Percentiles rank a stretch among this genome's conserved stretches.
These are phyloP conservation scores for Diogma glabrata DNA, from an alignment of 2,888 invertebrate species.

Conservation along the genomic window DNA sequence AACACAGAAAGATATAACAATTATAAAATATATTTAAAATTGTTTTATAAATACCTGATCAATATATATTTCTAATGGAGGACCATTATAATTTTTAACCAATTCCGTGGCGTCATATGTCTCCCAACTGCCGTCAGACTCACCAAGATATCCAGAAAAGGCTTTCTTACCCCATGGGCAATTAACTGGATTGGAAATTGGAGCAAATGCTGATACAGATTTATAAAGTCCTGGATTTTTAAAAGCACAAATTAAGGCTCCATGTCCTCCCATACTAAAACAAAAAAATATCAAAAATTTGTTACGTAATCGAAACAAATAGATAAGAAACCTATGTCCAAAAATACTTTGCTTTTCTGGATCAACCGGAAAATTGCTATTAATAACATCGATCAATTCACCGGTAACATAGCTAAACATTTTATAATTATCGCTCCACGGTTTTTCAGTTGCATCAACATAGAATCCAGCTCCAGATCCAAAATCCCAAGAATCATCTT, in stretches of 20 bases:
- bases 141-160: conserved; percentile 68
- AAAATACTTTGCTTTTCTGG: conserved; percentile 58
- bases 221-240: conserved; percentile 82
- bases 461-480: conserved; percentile 95
- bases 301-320: neutral
- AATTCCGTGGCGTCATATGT: conserved; percentile 85
- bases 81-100: conserved; percentile 70
- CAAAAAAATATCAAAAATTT: neutral
- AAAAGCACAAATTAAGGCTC: conserved; percentile 79
- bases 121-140: conserved; percentile 53
- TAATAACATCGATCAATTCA: conserved; percentile 67
- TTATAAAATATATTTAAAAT: neutral
- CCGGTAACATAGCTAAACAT: conserved; percentile 93
- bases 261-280: conserved; percentile 94
- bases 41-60: conserved; percentile 63
- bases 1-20: neutral
- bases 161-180: conserved; percentile 85
- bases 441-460: conserved; percentile 79
- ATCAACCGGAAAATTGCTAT: conserved; percentile 56
- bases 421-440: conserved; percentile 84
- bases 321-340: conserved; percentile 65
- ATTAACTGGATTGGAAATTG: conserved; percentile 78
- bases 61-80: conserved; percentile 69
- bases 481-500: conserved; percentile 88
- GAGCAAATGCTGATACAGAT: conserved; percentile 89